These are phyloP conservation scores for Eilema caniola DNA, from an alignment of 2,888 invertebrate species.

Conservation along the genomic window DNA sequence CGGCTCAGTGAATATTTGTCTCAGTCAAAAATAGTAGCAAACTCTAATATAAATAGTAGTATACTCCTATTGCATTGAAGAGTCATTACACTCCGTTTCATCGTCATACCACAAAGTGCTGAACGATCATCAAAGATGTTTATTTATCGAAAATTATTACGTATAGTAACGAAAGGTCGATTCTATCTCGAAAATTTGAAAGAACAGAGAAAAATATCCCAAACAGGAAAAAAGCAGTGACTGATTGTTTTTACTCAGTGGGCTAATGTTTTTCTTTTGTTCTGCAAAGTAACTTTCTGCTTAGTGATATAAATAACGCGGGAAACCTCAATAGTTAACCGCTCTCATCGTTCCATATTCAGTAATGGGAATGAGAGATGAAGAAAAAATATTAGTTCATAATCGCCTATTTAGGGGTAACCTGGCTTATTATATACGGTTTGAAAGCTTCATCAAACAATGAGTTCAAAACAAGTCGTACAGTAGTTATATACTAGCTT, in stretches of 20 bases:
- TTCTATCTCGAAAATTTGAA: neutral
- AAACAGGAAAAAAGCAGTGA: conserved; percentile 1
- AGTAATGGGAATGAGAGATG: neutral
- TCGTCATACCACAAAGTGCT: neutral
- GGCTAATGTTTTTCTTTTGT: conserved; percentile 3
- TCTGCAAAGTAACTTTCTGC: neutral
- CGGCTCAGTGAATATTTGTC: too few relatives aligned
- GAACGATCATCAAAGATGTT: neutral
- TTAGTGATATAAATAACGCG: neutral
- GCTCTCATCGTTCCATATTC: neutral
- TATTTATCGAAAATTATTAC: neutral
- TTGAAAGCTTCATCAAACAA: too few relatives aligned
- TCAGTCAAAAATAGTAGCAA: too few relatives aligned
- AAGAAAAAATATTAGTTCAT: neutral
- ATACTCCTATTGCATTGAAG: too few relatives aligned
- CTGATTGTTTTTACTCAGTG: conserved; percentile 3
- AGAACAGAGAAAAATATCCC: neutral
- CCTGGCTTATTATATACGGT: neutral
- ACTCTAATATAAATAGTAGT: too few relatives aligned
- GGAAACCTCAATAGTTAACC: neutral
- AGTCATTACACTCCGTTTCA: too few relatives aligned
- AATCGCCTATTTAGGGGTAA: neutral
- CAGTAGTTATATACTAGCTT: too few relatives aligned
- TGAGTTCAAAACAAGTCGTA: too few relatives aligned
- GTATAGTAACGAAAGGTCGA: neutral